phyloP scores from a whole-genome alignment of 2,113 vertebrate genomes.

The Corythaeola cristata region DNA sequence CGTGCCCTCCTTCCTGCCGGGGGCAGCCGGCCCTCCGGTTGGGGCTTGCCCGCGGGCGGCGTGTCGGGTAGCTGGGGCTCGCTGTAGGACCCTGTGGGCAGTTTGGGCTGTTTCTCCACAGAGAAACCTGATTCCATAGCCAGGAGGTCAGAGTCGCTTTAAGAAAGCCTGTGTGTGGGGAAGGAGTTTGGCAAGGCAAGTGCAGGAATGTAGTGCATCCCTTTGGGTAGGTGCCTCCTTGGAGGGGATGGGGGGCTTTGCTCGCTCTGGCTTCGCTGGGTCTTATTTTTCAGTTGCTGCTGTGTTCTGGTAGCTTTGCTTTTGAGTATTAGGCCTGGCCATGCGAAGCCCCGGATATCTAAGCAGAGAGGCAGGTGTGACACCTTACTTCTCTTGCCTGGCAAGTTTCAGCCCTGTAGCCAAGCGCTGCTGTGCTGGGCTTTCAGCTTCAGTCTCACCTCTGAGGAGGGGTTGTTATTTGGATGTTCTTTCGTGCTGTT shows the following conservation, averaged over 20 bases:
- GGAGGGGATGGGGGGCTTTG: neutral
- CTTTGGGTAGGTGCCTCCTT: neutral
- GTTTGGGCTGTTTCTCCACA: rapidly evolving
- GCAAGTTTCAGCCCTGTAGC: rapidly evolving
- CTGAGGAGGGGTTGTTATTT: neutral
- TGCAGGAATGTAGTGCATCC: rapidly evolving
- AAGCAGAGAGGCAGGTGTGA: neutral
- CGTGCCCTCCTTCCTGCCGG: no score
- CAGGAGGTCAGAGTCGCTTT: neutral
- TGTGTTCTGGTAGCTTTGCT: rapidly evolving
- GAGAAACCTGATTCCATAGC: no score
- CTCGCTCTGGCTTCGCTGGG: rapidly evolving
- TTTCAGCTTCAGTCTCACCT: rapidly evolving
- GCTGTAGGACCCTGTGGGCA: neutral
- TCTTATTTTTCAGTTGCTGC: neutral
- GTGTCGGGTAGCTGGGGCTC: neutral
- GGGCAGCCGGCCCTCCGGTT: neutral
- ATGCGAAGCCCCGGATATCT: rapidly evolving
- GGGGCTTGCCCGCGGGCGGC: neutral
- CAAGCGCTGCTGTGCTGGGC: neutral
- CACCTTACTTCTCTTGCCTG: neutral
- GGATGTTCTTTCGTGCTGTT: neutral
- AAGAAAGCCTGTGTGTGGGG: rapidly evolving
- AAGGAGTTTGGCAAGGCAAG: rapidly evolving
- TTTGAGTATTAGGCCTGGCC: neutral